Evolutionary conservation across 2,888 invertebrate genomes (phyloP), one percentile per base, ranked within the genome.

Genomic region (Achlya flavicornis): DNA sequence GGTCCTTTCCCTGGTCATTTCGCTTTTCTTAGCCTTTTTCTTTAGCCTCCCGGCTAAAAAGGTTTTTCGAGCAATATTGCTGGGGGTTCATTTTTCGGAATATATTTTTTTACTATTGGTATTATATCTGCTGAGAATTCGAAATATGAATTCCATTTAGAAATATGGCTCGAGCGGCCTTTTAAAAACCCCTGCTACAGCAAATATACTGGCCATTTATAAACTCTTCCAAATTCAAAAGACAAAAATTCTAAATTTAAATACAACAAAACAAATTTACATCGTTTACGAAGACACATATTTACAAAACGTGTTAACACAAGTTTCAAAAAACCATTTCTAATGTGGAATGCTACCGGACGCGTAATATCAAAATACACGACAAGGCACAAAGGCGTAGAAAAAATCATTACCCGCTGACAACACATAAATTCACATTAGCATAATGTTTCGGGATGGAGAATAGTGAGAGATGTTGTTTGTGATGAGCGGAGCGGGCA

Each of bases 311-410:
- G 53, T 57, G 61, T 67, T 65, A 62, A 61, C 67, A 67, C 61
- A 59, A 68, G 63, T 61, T 53, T 38, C 59, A 71, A 66, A 68
- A 64, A 68, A 63, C 65, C 66, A 57, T 48, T 57, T 65, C 72
- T 66, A 73, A 77, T 72, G 64, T 63, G 67, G 74, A 76, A 74
- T 78, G 79, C 78, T 77, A 77, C 80, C 69, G 75, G 66, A 62
- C 67, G 73, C 71, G 72, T 74, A 73, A 68, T 67, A 78, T 70
- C 68, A 46, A 61, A 61, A 33, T 53, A 61, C 48, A 46, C 6
- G 43, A 46, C 43, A 67, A 63, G 53, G 66, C 60, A 71, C 70
- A 73, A 71, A 73, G 67, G 66, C 60, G 48, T 64, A 66, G 67
- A 72, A 78, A 66, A 66, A 64, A 73, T 69, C 65, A 70, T 74